Percentiles rank a stretch among this genome's conserved stretches.
Conservation (phyloP, 2,113 vertebrate species). For the Tachycineta bicolor region DNA sequence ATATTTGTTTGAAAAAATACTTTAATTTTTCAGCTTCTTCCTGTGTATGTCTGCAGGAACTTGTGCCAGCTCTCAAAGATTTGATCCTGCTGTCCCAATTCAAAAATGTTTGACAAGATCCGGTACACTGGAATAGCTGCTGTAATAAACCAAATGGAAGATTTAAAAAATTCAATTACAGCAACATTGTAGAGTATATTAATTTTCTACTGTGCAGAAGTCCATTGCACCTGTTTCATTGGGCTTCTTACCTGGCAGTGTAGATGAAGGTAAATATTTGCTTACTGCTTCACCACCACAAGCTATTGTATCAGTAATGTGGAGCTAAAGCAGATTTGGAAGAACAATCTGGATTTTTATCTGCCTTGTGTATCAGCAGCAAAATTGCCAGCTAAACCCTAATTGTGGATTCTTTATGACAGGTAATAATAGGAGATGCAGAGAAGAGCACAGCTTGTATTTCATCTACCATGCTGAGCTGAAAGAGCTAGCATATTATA, state of each 20-base stretch:
- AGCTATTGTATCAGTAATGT: neutral
- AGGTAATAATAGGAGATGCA: constrained; percentile 52
- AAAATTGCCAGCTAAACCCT: constrained; percentile 37
- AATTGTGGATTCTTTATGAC: constrained; percentile 55
- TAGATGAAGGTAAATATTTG: neutral
- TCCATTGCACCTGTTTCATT: neutral
- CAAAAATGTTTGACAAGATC: neutral
- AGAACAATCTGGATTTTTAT: constrained; percentile 12
- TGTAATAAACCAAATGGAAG: neutral
- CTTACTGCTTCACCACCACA: neutral
- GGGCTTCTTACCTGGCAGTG: neutral
- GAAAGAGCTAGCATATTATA: neutral
- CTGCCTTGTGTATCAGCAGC: neutral
- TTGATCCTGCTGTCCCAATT: neutral
- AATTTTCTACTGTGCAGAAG: neutral
- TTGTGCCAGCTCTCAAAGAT: neutral
- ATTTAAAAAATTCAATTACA: neutral
- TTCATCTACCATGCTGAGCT: constrained; percentile 1
- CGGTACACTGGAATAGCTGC: neutral
- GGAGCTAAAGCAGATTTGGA: neutral
- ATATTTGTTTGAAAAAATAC: neutral
- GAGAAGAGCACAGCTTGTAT: constrained; percentile 32
- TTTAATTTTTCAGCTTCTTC: neutral
- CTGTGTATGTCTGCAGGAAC: neutral
- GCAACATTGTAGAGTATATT: neutral